A percentile compares a stretch with the other conserved stretches of the same genome.
These are phyloP conservation scores for Alaudala cheleensis DNA, from an alignment of 2,113 vertebrate species.

Conservation along the genomic window DNA sequence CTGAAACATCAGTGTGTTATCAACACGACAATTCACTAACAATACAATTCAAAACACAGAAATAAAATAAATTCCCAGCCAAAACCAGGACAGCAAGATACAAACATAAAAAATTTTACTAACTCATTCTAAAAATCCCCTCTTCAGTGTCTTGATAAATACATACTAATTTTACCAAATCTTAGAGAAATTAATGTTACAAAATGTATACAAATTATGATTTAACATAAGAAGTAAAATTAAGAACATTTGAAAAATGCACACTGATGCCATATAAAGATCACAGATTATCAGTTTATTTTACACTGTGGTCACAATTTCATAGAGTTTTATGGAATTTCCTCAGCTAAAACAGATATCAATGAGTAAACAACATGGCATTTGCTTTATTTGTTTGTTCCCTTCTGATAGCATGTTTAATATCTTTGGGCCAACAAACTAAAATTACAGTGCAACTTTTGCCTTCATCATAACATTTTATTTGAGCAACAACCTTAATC, in stretches of 20 bases:
- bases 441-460: neutral
- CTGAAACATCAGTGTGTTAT: neutral
- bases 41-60: neutral
- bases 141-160: neutral
- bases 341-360: neutral
- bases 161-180: neutral
- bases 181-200: neutral
- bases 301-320: neutral
- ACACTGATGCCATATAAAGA: neutral
- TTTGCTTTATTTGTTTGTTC: neutral
- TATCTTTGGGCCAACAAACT: neutral
- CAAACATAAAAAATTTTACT: neutral
- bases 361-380: neutral
- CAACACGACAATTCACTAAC: neutral
- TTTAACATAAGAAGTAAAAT: neutral
- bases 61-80: neutral
- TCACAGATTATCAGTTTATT: neutral
- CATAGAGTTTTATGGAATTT: neutral
- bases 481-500: neutral
- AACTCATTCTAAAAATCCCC: neutral
- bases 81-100: neutral
- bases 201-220: neutral
- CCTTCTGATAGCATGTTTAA: neutral
- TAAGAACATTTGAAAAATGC: neutral
- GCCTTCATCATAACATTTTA: neutral